Evolutionary conservation across 1,140 invertebrate species (phyloP).

Genomic region (Aphaenogaster rudis): DNA sequence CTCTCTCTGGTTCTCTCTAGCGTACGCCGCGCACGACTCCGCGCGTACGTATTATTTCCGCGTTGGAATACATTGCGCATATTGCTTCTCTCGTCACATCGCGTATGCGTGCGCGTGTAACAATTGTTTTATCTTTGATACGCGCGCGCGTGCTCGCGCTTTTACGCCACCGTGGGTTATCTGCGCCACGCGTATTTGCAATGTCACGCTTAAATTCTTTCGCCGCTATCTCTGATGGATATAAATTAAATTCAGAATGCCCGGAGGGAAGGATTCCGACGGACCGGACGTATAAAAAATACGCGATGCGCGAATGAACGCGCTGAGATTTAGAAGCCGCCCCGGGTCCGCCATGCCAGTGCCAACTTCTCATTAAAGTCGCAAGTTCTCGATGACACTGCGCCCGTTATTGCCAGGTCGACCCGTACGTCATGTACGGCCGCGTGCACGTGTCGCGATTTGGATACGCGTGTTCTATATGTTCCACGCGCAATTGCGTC

Average conservation of each 20-base stretch:
- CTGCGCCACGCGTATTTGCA: neutral
- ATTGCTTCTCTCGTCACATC: conserved; percentile 14
- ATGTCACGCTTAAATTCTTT: conserved; percentile 36
- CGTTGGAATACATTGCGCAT: neutral
- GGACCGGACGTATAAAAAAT: neutral
- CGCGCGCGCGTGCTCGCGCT: neutral
- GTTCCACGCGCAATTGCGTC: conserved; percentile 8
- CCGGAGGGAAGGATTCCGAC: neutral
- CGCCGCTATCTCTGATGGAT: neutral
- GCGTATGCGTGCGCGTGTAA: neutral
- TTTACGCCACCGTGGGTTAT: conserved; percentile 29
- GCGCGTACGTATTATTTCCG: conserved; percentile 47
- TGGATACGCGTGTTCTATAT: neutral
- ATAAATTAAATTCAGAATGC: conserved; percentile 3
- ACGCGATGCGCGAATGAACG: neutral
- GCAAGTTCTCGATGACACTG: conserved; percentile 9
- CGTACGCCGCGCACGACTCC: neutral
- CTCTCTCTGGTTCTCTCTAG: conserved; percentile 31
- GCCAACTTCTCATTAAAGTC: conserved; percentile 53
- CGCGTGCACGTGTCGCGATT: conserved; percentile 41
- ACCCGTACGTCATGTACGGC: conserved; percentile 20
- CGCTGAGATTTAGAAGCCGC: no score
- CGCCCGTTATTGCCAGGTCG: conserved; percentile 33
- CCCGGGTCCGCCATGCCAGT: neutral
- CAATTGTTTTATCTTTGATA: conserved; percentile 50